These are phyloP conservation scores for Lanius ludovicianus DNA, from an alignment of 2,113 vertebrate species.

Conservation along the genomic window DNA sequence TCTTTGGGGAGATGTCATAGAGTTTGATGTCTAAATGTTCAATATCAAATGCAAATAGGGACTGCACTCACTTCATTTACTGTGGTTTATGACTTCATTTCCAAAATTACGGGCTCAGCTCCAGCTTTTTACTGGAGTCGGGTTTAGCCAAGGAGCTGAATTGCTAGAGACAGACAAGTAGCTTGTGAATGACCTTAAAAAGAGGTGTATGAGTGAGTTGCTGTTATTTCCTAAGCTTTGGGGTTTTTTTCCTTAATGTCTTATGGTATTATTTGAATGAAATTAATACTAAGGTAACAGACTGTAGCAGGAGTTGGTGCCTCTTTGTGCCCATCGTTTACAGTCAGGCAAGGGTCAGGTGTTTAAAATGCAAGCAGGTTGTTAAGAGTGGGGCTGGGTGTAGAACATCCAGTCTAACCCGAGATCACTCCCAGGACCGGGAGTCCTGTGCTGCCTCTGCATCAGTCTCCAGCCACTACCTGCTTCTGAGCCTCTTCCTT, in stretches of 20 bases:
- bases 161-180: not conserved
- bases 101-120: not conserved
- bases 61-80: not conserved
- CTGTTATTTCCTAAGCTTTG: not conserved
- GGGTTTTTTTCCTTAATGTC: not conserved
- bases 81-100: not conserved
- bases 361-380: not conserved
- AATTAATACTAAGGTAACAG: not conserved
- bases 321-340: not conserved
- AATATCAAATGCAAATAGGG: not conserved
- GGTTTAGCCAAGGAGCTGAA: not conserved
- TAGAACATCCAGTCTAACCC: rapidly evolving
- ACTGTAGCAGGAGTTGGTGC: not conserved
- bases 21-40: not conserved
- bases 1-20: not conserved
- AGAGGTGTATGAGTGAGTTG: not conserved
- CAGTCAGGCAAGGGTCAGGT: not conserved
- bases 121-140: not conserved
- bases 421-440: rapidly evolving
- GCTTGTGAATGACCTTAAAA: not conserved
- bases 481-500: not conserved
- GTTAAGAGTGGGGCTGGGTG: not conserved
- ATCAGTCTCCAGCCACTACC: not conserved
- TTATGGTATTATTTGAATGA: not conserved
- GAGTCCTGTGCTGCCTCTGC: not conserved